Base-by-base conservation (phyloP, 2,888 invertebrate species). In the Polydesmus complanatus region DNA sequence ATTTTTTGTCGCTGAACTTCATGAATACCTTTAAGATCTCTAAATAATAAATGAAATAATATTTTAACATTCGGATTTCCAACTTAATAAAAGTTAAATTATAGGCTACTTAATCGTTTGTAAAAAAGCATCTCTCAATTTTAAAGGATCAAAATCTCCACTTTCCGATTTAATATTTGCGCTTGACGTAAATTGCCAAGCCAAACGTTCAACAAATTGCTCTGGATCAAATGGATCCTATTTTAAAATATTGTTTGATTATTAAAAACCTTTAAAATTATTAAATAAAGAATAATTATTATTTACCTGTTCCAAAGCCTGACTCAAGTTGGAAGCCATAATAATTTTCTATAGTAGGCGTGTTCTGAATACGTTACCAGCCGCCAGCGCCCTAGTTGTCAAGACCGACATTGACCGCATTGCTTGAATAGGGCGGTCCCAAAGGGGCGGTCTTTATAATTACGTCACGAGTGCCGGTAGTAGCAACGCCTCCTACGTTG, bases 191-290 rank as follows among this genome's bases (percentile, higher is more conserved):
- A 93, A 90, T 67, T 94, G 81, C 85, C 96, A 92, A 49, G 96
- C 96, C 70, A 97, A 79, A 60, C 95, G 81, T 73, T 98, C 97
- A 1, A 98, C 94, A 78, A 97, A 97, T 73, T 96, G 96, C 70
- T 93, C 91, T 14, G 94, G 86, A 77, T 95, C 92, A 73, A 96
- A 97, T 0, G 95, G 92, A 71, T 95, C 95, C 92, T 97, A 49
- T 37, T 37, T 37, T 37, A 37, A 37, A 37, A 37, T 8, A 8
- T 37, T n/a, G n/a, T n/a, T n/a, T n/a, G n/a, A n/a, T n/a, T n/a
- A n/a, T n/a, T n/a, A n/a, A n/a, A n/a, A n/a, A n/a, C n/a, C n/a
- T n/a, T n/a, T n/a, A n/a, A n/a, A n/a, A n/a, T n/a, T n/a, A n/a
- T n/a, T 48, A 48, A 14, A 48, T 48, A 18, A 11, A 48, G 14